Conservation (phyloP, 2,113 vertebrate genomes). For the Ranitomeya imitator region DNA sequence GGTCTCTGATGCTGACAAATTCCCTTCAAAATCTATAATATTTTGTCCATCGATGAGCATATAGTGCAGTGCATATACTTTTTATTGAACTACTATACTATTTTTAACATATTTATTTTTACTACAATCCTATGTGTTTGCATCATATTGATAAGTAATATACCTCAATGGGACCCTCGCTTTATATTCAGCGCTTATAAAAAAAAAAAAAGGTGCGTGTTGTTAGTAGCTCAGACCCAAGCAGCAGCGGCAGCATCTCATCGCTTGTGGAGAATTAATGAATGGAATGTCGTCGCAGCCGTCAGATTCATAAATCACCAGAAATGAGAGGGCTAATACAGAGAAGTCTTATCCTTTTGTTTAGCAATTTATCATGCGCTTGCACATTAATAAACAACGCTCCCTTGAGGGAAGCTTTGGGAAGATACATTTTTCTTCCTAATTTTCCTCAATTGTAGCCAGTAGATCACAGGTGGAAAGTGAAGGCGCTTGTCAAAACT, state of each 20-base stretch:
- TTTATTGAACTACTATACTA: no score
- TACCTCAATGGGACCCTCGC: constrained; percentile 41
- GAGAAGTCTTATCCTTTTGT: constrained; percentile 83
- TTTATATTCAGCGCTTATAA: constrained; percentile 51
- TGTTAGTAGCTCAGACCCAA: constrained; percentile 58
- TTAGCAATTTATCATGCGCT: constrained; percentile 84
- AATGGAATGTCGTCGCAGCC: constrained; percentile 79
- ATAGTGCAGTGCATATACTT: not conserved
- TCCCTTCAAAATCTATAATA: not conserved
- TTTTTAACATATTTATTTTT: no score
- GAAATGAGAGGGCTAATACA: constrained; percentile 89
- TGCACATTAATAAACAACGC: constrained; percentile 85
- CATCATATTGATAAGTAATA: not conserved
- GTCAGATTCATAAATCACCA: constrained; percentile 93
- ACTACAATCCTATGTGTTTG: not conserved
- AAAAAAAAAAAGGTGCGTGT: constrained; percentile 53
- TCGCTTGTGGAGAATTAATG: constrained; percentile 87
- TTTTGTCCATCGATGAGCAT: not conserved
- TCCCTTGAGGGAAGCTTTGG: constrained; percentile 77
- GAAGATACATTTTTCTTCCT: constrained; percentile 83
- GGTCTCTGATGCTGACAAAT: no score
- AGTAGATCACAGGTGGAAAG: constrained; percentile 74
- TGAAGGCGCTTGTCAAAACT: constrained; percentile 64
- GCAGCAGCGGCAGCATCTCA: constrained; percentile 71
- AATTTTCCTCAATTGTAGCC: constrained; percentile 78